phyloP scores from a whole-genome alignment of 2,888 invertebrate species.

The Empis stercorea region DNA sequence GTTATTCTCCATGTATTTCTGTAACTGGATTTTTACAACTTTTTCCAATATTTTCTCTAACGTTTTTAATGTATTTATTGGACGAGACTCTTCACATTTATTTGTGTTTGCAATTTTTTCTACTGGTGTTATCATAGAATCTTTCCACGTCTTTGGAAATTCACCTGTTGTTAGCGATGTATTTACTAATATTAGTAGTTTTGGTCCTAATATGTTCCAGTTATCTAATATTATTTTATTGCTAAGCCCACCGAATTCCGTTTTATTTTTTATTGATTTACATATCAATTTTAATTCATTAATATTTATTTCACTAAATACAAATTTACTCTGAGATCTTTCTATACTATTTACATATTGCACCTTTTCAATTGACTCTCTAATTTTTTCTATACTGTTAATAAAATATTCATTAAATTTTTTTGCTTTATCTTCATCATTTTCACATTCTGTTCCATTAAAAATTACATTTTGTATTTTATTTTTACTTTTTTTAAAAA shows the following conservation, averaged over 20 bases:
- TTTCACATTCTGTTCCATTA: not conserved
- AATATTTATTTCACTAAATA: too few species aligned
- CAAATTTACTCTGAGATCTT: too few species aligned
- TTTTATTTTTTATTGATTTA: too few species aligned
- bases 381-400: not conserved
- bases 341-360: not conserved
- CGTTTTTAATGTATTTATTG: too few species aligned
- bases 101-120: not conserved
- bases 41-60: too few species aligned
- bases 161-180: not conserved
- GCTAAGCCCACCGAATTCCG: too few species aligned
- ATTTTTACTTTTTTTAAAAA: not conserved
- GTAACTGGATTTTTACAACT: too few species aligned
- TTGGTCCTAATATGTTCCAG: too few species aligned
- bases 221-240: too few species aligned
- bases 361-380: not conserved
- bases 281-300: too few species aligned
- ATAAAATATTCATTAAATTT: not conserved
- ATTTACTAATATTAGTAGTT: not conserved
- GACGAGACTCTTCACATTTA: not conserved
- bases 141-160: slow-evolving; percentile 5
- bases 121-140: slow-evolving; percentile 4
- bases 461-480: not conserved
- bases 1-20: too few species aligned
- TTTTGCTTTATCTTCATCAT: too few species aligned